Conservation (phyloP, 2,113 vertebrate genomes). For the Strix aluco region DNA sequence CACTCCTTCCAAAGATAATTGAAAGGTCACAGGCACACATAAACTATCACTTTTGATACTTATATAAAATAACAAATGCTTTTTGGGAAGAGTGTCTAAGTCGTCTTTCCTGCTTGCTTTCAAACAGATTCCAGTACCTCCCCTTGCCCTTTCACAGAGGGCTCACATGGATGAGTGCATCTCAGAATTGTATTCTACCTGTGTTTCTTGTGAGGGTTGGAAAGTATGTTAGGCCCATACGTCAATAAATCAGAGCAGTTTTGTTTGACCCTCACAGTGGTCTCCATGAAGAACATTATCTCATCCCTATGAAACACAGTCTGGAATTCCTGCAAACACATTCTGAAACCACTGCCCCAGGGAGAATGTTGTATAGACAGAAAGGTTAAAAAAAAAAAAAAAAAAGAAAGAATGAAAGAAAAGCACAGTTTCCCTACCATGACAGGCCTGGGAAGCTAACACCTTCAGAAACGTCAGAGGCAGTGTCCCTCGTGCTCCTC, state of each 20-base stretch:
- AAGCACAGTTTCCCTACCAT: conserved; percentile 78
- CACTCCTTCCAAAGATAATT: background rate
- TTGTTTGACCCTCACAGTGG: background rate
- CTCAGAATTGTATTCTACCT: background rate
- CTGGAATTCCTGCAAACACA: background rate
- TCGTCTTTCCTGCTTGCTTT: background rate
- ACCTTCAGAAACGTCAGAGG: conserved; percentile 91
- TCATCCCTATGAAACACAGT: background rate
- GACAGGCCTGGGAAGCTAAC: conserved; percentile 94
- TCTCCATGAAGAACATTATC: background rate
- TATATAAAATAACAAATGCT: background rate
- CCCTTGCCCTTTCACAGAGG: background rate
- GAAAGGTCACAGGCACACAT: background rate
- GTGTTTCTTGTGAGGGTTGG: background rate
- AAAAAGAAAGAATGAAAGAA: background rate
- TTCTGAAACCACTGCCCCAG: background rate
- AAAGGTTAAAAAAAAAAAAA: background rate
- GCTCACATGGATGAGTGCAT: background rate
- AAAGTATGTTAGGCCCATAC: background rate
- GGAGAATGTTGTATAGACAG: background rate
- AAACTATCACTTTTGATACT: background rate
- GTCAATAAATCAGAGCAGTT: background rate
- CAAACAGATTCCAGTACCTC: background rate
- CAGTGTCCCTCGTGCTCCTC: conserved; percentile 80
- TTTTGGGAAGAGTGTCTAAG: background rate